Conservation (phyloP, 2,113 vertebrate species). For the Struthio camelus region DNA sequence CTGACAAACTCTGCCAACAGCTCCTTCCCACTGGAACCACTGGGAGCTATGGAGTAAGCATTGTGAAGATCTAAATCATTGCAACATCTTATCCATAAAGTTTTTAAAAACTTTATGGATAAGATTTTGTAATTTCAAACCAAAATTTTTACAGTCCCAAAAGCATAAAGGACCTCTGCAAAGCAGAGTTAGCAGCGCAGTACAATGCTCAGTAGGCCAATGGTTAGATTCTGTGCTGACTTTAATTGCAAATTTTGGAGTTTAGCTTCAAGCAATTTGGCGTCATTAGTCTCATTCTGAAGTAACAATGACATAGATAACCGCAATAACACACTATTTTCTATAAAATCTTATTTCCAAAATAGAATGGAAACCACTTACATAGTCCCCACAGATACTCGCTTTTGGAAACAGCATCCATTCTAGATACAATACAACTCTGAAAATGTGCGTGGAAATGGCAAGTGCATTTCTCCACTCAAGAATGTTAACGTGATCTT, state of each 20-base stretch:
- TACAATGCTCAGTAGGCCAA: not conserved
- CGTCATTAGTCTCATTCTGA: not conserved
- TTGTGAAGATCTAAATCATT: not conserved
- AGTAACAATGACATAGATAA: not conserved
- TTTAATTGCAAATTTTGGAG: slow-evolving; percentile 24
- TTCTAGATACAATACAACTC: not conserved
- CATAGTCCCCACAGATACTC: accelerated
- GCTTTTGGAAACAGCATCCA: not conserved
- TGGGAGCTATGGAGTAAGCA: not conserved
- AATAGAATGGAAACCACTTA: not conserved
- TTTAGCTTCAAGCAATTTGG: not conserved
- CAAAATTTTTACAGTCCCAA: not conserved
- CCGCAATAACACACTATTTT: not conserved
- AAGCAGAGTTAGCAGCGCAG: not conserved
- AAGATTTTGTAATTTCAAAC: not conserved
- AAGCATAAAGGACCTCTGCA: not conserved
- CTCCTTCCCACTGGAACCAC: not conserved
- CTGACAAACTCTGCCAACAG: not conserved
- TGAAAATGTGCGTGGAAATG: not conserved
- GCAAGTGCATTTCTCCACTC: not conserved
- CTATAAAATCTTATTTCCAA: slow-evolving; percentile 22
- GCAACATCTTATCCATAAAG: not conserved
- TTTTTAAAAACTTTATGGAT: not conserved
- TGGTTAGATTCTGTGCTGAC: not conserved
- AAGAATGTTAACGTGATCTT: not conserved